Base-by-base conservation (phyloP, 2,113 vertebrate species). In the Ornithorhynchus anatinus region DNA sequence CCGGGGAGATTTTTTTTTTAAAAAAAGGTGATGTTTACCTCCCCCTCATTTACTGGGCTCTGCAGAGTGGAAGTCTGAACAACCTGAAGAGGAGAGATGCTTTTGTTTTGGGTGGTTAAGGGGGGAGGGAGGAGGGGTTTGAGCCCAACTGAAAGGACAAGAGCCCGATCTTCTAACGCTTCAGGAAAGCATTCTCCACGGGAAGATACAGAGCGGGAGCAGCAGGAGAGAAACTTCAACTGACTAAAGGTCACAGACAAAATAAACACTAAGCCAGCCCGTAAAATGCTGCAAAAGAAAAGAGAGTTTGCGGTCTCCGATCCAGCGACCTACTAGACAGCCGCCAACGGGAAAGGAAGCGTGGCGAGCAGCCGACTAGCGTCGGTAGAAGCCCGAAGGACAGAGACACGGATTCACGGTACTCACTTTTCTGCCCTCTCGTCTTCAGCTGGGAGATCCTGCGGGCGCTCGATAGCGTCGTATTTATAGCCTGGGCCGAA, bases 341-440 rank as follows among this genome's bases (percentile, higher is more conserved):
- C 61, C 47, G 25, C 10, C 20, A 61, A 22, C 35, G 13, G 60
- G 31, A 48, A 31, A 64, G 22, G 31, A 4, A 43, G 17, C 56
- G n/a, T 25, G 6, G 8, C 10, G 47, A 7, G 16, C 25, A 25
- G 27, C 10, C 4, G 37, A 51, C 32, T 32, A 42, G 10, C 25
- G 37, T 15, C 39, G 40, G 45, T 10, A 15, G 42, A 33, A 22
- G 2, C 17, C 50, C 37, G 2, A 3, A 29, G 13, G 12, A 37
- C 51, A n/a, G 1, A 51, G 31, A 45, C n/a, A 62, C 2, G 8
- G 23, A 42, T 11, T 19, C 16, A 2, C 37, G 59, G 59, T 88
- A 93, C 94, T 94, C 75, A 95, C 94, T 86, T 80, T 69, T 82
- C 43, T 75, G 75, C 5, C 81, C 73, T 56, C 82, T 74, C 9